Conservation (phyloP, 2,113 vertebrate genomes). For the Phrynosoma platyrhinos region DNA sequence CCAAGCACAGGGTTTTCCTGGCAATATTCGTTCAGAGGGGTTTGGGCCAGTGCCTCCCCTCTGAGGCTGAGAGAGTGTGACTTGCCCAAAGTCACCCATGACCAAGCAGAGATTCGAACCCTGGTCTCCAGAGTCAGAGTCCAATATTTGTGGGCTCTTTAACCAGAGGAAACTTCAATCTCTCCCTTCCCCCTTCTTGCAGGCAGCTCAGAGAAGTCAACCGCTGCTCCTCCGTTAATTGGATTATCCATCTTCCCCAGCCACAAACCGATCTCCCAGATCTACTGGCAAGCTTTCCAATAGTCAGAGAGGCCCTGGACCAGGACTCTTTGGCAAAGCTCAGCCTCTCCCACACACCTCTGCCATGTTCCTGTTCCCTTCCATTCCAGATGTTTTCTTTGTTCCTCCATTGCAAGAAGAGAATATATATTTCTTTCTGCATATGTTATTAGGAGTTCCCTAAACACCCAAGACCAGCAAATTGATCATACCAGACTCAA, state of each 20-base stretch:
- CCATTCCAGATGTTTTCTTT: neutral
- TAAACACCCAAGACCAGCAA: too few species aligned
- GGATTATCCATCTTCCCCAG: neutral
- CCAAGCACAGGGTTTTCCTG: too few species aligned
- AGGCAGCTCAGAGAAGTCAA: neutral
- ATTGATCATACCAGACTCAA: too few species aligned
- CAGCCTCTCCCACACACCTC: neutral
- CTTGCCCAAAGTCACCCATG: too few species aligned
- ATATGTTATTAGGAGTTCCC: too few species aligned
- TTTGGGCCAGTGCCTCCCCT: too few species aligned
- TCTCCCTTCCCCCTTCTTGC: neutral
- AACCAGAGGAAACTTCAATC: neutral
- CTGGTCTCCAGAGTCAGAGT: too few species aligned
- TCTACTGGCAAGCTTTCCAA: neutral
- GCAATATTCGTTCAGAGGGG: too few species aligned
- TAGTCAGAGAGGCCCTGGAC: neutral
- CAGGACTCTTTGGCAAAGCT: neutral
- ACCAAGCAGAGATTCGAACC: too few species aligned
- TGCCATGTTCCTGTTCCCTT: neutral
- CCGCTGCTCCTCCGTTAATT: neutral
- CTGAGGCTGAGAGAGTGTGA: too few species aligned
- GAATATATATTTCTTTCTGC: neutral
- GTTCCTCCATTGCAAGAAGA: neutral
- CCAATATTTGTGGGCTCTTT: too few species aligned
- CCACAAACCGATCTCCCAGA: neutral